Evolutionary conservation across 1,140 invertebrate genomes (phyloP), one percentile per base, ranked within the genome.

Genomic region (Prorops nasuta): DNA sequence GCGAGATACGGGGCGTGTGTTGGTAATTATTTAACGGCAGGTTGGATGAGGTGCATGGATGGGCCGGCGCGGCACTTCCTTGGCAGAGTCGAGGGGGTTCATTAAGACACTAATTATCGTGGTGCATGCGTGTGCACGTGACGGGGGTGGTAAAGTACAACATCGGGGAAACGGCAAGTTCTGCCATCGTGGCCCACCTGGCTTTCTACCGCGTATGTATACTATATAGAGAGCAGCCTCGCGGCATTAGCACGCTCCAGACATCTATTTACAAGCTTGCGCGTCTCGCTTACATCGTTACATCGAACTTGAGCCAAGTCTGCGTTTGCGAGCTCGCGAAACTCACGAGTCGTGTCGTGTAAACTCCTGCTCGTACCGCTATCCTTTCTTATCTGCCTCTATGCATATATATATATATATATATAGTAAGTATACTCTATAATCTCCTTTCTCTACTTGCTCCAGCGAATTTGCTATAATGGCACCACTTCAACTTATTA

Each of bases 241-340:
- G 44, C 35, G 43, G 47, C 61, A 58, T 56, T 56, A 58, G 60
- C 66, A 70, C 66, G 64, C 58, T 47, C 44, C 63, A 67, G 60
- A 69, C 67, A 71, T 71, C 64, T 71, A 64, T 72, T 72, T 72
- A 71, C 70, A 70, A 71, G 63, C 51, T 66, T 67, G 57, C 56
- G 53, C 55, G 60, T 65, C 49, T 61, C 48, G 53, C 44, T 54
- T 57, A 63, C 60, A 43, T 58, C 59, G 51, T 60, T 54, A 55
- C 46, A 60, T 41, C 49, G 32, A 39, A 55, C 51, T 63, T 49
- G 49, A 46, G n/a, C n/a, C n/a, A n/a, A n/a, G n/a, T n/a, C n/a
- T n/a, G n/a, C n/a, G n/a, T n/a, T n/a, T n/a, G n/a, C n/a, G n/a
- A n/a, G n/a, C n/a, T n/a, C n/a, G n/a, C n/a, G n/a, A n/a, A n/a